Evolutionary conservation across 2,888 invertebrate species (phyloP).

Genomic region (Acanthococcus lagerstroemiae): DNA sequence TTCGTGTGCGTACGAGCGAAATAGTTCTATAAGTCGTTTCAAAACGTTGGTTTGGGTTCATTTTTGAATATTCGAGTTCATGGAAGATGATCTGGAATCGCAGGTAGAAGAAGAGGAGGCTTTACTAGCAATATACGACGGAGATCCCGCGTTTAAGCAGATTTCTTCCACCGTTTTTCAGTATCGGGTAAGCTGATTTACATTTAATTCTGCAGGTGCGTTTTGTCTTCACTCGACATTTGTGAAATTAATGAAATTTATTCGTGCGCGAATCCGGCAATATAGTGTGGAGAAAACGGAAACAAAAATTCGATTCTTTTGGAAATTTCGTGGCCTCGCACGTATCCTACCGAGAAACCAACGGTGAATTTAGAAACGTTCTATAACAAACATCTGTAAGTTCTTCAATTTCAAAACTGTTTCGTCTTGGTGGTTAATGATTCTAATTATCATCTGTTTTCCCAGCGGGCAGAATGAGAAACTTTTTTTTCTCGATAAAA

Average conservation of each 20-base stretch:
- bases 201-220: too few relatives aligned
- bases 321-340: conserved; percentile 76
- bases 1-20: too few relatives aligned
- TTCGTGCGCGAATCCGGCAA: too few relatives aligned
- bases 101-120: conserved; percentile 86
- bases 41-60: too few relatives aligned
- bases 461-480: conserved; percentile 52
- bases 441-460: too few relatives aligned
- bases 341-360: conserved; percentile 77
- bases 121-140: conserved; percentile 85
- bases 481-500: conserved; percentile 47
- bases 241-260: conserved; percentile 9
- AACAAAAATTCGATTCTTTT: conserved; percentile 69
- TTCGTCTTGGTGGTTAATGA: too few relatives aligned
- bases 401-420: conserved; percentile 39
- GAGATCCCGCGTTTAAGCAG: conserved; percentile 77
- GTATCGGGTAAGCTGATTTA: conserved; percentile 75
- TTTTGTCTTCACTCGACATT: conserved; percentile 21
- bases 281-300: conserved; percentile 72
- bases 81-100: conserved; percentile 53
- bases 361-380: conserved; percentile 77
- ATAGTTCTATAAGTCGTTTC: too few relatives aligned
- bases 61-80: too few relatives aligned
- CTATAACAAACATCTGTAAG: conserved; percentile 87
- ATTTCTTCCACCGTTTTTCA: conserved; percentile 68